These are phyloP conservation scores for Parus major DNA, from an alignment of 2,113 vertebrate genomes.

Conservation along the genomic window DNA sequence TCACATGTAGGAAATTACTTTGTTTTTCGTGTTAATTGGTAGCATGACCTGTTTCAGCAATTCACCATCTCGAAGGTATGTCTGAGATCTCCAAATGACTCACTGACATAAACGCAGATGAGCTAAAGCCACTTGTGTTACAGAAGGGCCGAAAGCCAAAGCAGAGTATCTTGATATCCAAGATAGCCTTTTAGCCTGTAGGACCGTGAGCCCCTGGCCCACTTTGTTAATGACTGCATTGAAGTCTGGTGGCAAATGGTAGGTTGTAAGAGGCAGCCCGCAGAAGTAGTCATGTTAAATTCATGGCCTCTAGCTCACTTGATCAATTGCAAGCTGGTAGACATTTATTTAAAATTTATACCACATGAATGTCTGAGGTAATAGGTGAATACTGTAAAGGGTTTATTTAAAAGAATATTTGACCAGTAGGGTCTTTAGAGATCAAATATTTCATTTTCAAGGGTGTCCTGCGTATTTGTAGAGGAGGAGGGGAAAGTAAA, in stretches of 20 bases:
- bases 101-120: slow-evolving; percentile 62
- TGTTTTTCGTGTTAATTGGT: slow-evolving; percentile 63
- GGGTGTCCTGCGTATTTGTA: slow-evolving; percentile 36
- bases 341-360: slow-evolving; percentile 70
- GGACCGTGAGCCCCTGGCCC: neutral
- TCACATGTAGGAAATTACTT: slow-evolving; percentile 72
- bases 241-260: slow-evolving; percentile 30
- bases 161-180: neutral
- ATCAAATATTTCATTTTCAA: slow-evolving; percentile 68
- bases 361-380: slow-evolving; percentile 61
- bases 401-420: slow-evolving; percentile 69
- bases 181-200: slow-evolving; percentile 43
- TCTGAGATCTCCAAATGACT: slow-evolving; percentile 69
- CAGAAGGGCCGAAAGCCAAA: slow-evolving; percentile 17
- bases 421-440: slow-evolving; percentile 64
- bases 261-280: neutral
- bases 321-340: slow-evolving; percentile 54
- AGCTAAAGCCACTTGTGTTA: slow-evolving; percentile 27
- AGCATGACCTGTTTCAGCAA: slow-evolving; percentile 61
- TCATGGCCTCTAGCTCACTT: slow-evolving; percentile 53
- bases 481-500: slow-evolving; percentile 59
- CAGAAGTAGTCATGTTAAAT: slow-evolving; percentile 32
- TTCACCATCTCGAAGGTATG: slow-evolving; percentile 65
- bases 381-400: slow-evolving; percentile 64
- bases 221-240: slow-evolving; percentile 20